Conservation (phyloP, 1,140 invertebrate genomes). For the Archivesica marissinica region DNA sequence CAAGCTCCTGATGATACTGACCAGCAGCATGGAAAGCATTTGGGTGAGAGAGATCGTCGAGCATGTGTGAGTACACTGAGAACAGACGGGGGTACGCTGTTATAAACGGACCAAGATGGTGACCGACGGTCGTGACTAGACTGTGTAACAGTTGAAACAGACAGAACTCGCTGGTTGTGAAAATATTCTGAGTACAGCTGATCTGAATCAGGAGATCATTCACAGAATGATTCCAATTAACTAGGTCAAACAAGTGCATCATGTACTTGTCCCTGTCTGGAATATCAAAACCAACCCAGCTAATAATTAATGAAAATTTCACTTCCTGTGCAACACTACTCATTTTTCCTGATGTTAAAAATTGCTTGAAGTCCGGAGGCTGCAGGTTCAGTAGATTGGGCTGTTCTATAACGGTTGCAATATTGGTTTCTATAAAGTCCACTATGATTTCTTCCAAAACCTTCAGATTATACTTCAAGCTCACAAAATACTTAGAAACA, state of each 20-base stretch:
- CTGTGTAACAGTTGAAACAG: conserved; percentile 53
- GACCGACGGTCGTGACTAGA: conserved; percentile 30
- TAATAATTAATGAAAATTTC: conserved; percentile 47
- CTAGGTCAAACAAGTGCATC: conserved; percentile 32
- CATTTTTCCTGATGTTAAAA: conserved; percentile 44
- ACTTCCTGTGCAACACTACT: conserved; percentile 13
- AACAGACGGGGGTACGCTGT: conserved; percentile 24
- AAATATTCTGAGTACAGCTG: conserved; percentile 55
- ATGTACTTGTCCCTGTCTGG: conserved; percentile 43
- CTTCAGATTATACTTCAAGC: conserved; percentile 33
- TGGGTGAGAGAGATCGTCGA: conserved; percentile 38
- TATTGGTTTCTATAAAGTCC: conserved; percentile 44
- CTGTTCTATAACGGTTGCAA: conserved; percentile 37
- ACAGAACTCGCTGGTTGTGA: conserved; percentile 55
- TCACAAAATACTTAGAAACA: conserved; percentile 36
- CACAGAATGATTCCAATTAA: conserved; percentile 39
- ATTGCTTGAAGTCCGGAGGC: conserved; percentile 33
- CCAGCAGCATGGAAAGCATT: conserved; percentile 20
- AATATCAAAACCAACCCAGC: conserved; percentile 47
- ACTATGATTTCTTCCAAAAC: conserved; percentile 33
- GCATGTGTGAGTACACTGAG: conserved; percentile 38
- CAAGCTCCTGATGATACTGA: conserved; percentile 24
- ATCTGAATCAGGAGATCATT: conserved; percentile 49
- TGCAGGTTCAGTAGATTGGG: conserved; percentile 8
- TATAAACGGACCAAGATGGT: conserved; percentile 47